Evolutionary conservation across 2,113 vertebrate genomes (phyloP).

Genomic region (Polypterus senegalus): DNA sequence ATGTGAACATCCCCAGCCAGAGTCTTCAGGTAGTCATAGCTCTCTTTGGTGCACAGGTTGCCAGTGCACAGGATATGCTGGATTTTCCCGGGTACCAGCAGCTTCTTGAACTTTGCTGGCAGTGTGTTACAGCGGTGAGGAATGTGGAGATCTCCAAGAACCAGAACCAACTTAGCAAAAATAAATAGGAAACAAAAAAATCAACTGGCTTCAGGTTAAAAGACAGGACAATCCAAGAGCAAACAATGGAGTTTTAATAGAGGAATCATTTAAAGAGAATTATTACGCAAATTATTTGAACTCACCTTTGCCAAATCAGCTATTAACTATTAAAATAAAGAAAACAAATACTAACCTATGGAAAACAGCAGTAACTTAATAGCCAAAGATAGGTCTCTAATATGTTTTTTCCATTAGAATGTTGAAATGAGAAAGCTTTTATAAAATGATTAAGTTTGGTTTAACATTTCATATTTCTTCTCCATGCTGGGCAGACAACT

Average conservation of each 20-base stretch:
- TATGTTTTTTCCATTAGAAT: no score
- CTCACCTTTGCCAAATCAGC: neutral
- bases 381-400: no score
- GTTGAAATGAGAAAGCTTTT: no score
- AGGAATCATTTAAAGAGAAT: neutral
- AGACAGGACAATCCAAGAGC: neutral
- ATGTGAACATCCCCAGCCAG: constrained; percentile 96
- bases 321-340: neutral
- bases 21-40: constrained; percentile 97
- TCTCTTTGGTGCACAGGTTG: constrained; percentile 98
- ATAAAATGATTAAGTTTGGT: no score
- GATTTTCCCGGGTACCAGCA: constrained; percentile 95
- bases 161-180: constrained; percentile 83
- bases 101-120: constrained; percentile 95
- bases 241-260: neutral
- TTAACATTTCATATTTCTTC: no score
- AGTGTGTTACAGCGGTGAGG: constrained; percentile 95
- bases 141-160: constrained; percentile 95
- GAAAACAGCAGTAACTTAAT: no score
- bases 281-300: neutral
- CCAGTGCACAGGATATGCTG: constrained; percentile 97
- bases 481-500: no score
- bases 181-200: neutral
- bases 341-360: neutral
- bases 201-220: neutral